Evolutionary conservation across 2,113 vertebrate species (phyloP).

Genomic region (Rhombomys opimus): DNA sequence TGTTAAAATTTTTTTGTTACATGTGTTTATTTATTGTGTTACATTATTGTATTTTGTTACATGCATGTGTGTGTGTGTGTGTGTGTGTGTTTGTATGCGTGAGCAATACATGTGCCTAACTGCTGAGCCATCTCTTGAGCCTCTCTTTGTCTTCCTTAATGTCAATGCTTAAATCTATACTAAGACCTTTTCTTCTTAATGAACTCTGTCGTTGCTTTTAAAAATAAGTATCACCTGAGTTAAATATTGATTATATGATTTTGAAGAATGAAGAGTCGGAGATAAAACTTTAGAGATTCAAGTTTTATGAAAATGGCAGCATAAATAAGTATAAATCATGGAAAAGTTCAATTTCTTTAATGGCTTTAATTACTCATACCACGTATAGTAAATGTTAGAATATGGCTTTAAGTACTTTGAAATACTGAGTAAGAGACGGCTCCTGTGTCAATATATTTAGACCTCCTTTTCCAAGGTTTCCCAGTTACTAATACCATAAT

Average conservation of each 20-base stretch:
- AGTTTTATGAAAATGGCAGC: slow-evolving; percentile 16
- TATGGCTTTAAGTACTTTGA: neutral
- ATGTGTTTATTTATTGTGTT: neutral
- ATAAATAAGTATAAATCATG: neutral
- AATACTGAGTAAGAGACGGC: neutral
- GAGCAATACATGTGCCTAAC: neutral
- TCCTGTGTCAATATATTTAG: too few relatives aligned
- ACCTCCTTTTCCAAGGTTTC: neutral
- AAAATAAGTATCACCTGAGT: slow-evolving; percentile 1
- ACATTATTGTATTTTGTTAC: too few relatives aligned
- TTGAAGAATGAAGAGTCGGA: neutral
- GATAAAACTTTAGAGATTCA: slow-evolving; percentile 25
- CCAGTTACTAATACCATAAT: neutral
- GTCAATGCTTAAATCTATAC: neutral
- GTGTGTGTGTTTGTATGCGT: neutral
- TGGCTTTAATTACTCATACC: neutral
- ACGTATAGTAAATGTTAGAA: neutral
- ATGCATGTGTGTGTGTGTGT: neutral
- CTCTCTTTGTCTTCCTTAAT: neutral
- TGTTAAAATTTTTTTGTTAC: neutral
- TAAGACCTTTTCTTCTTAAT: neutral
- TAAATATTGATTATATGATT: slow-evolving; percentile 10
- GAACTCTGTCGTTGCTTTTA: neutral
- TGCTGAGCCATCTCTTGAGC: neutral
- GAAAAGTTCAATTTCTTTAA: slow-evolving; percentile 10